Evolutionary conservation across 2,888 invertebrate genomes (phyloP), one percentile per base, ranked within the genome.

Genomic region (Diarsia brunnea): DNA sequence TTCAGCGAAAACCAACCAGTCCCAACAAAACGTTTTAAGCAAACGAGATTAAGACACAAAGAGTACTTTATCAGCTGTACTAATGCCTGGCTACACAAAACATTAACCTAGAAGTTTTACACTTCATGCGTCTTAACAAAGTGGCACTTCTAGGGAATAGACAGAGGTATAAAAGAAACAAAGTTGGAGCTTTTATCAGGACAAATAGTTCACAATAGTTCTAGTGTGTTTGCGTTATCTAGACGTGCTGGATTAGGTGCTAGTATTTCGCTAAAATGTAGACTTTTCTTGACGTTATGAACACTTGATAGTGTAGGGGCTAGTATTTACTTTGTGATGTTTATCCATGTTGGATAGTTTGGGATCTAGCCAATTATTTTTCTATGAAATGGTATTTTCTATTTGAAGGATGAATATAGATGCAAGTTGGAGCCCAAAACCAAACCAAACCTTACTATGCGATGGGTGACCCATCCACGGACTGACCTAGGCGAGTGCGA

Each of bases 51-150:
- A 78, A 83, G 65, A 66, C 66, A 83, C 68, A 83, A 72, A 81
- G 79, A 58, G 47, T 49, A 51, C 47, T 73, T 81, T 84, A 81
- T 84, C 70, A 70, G 55, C 82, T 38, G 24, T 27, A 60, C 60
- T 66, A 84, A 79, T 69, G 69, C 38, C 69, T 31, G 45, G 61
- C 55, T 53, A 76, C 81, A 81, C 68, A 79, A 75, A 65, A 84
- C 81, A 76, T 83, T 84, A 76, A 77, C 78, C 71, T 68, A 81
- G 61, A 73, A 84, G 75, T 81, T 73, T 81, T 75, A 81, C 75
- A 77, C 81, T 84, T 85, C 84, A 84, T 75, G 81, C 72, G 75
- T 75, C 66, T 68, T 73, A 80, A 78, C 81, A 81, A 84, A 85
- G 69, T 81, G 75, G 73, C 71, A 86, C 81, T 85, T 84, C 73